These are phyloP conservation scores for Drosophila kanekoi DNA, from an alignment of 2,888 invertebrate genomes.

Conservation along the genomic window DNA sequence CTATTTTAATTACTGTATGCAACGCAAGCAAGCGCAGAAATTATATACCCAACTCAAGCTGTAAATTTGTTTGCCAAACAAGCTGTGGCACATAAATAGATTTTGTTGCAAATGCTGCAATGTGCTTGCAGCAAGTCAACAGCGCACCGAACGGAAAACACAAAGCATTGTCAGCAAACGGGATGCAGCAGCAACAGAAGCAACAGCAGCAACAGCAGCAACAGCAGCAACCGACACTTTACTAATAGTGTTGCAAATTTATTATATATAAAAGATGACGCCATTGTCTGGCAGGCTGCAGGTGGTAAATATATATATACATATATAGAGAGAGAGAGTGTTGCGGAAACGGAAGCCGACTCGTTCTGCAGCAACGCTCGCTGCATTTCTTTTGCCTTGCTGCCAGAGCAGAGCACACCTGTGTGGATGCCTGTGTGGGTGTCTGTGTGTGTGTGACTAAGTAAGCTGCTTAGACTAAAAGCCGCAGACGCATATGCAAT, in stretches of 20 bases:
- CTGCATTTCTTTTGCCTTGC: constrained; percentile 11
- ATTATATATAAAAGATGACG: constrained; percentile 49
- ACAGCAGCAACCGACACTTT: constrained; percentile 21
- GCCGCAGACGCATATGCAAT: constrained; percentile 2
- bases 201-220: constrained; percentile 3
- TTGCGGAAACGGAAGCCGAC: constrained; percentile 38
- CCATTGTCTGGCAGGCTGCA: constrained; percentile 31
- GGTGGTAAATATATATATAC: constrained; percentile 1
- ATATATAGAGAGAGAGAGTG: not conserved
- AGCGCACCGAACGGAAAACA: constrained; percentile 6
- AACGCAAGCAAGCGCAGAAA: constrained; percentile 19
- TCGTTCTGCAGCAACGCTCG: constrained; percentile 23
- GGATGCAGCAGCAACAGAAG: constrained; percentile 9
- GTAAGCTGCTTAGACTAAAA: constrained; percentile 12
- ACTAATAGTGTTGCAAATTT: constrained; percentile 45
- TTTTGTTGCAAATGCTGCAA: not conserved
- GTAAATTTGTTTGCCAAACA: constrained; percentile 1
- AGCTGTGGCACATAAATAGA: not conserved
- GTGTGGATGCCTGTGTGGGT: not conserved
- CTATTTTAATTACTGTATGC: constrained; percentile 44
- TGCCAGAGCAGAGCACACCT: not conserved
- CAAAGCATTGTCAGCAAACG: constrained; percentile 1
- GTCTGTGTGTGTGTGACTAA: constrained; percentile 4
- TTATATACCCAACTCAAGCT: constrained; percentile 10
- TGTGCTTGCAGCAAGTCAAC: constrained; percentile 11